These are phyloP conservation scores for Sinohyriopsis cumingii DNA, from an alignment of 2,888 invertebrate genomes.

Conservation along the genomic window DNA sequence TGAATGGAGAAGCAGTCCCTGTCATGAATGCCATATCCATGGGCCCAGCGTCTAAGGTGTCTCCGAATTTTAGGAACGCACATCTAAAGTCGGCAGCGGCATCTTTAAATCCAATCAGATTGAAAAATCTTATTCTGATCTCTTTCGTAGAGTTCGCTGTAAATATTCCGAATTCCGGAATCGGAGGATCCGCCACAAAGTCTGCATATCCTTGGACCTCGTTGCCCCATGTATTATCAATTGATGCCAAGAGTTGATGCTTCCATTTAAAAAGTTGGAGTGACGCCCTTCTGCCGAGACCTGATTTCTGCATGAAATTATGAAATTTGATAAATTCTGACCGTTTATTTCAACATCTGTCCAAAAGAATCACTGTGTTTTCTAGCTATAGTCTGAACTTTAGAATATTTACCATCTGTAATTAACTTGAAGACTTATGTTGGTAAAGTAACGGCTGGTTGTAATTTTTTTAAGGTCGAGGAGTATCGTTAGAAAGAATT, in stretches of 20 bases:
- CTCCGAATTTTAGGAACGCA: constrained; percentile 30
- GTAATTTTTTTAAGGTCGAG: too few relatives aligned
- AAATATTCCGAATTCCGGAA: constrained; percentile 13
- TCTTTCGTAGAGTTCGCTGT: constrained; percentile 15
- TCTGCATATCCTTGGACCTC: constrained; percentile 31
- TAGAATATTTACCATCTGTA: too few relatives aligned
- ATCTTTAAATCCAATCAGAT: constrained; percentile 25
- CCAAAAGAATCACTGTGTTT: too few relatives aligned
- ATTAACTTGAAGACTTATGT: too few relatives aligned
- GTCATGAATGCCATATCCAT: constrained; percentile 32
- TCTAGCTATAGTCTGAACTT: too few relatives aligned
- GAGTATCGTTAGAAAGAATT: too few relatives aligned
- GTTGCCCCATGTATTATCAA: constrained; percentile 33
- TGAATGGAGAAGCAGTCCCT: constrained; percentile 22
- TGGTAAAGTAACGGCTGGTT: too few relatives aligned
- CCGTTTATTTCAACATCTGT: too few relatives aligned
- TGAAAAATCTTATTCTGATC: constrained; percentile 28
- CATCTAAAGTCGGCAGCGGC: constrained; percentile 33
- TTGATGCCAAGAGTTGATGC: constrained; percentile 29
- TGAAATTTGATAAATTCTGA: too few relatives aligned
- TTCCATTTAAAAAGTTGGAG: constrained; percentile 35
- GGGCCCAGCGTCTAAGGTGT: constrained; percentile 25
- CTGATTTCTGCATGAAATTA: too few relatives aligned
- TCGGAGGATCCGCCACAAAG: constrained; percentile 16
- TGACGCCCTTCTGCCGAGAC: constrained; percentile 18